These are phyloP conservation scores for Sanderia malayensis DNA, from an alignment of 30 jellyfish, hydroid and myxozoan genomes.

Conservation along the genomic window DNA sequence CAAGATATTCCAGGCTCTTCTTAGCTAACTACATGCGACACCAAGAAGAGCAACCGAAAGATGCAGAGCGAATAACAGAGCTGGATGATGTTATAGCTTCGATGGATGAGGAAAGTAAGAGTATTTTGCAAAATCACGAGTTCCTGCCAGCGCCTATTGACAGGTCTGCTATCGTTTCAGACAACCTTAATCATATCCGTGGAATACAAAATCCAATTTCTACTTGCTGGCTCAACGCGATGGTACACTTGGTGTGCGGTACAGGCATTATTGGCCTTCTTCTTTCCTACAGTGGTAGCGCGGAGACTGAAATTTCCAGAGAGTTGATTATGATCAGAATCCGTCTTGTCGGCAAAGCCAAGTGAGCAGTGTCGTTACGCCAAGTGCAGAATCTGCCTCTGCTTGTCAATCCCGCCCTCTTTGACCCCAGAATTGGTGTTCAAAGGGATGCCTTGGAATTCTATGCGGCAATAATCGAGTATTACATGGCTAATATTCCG, in stretches of 20 bases:
- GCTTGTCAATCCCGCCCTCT: background rate
- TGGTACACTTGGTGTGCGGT: background rate
- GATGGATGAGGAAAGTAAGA: background rate
- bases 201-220: background rate
- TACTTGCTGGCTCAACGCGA: slow-evolving; percentile 8
- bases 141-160: background rate
- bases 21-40: too few species aligned
- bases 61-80: too few species aligned
- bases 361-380: background rate
- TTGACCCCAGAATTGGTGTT: background rate
- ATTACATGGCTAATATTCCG: background rate
- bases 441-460: slow-evolving; percentile 10
- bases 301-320: background rate
- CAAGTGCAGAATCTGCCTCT: background rate
- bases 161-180: background rate
- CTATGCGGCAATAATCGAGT: background rate
- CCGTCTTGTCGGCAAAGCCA: background rate
- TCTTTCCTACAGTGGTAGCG: background rate
- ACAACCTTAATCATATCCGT: background rate
- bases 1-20: too few species aligned
- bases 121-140: background rate
- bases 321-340: background rate
- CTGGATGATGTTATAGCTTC: too few species aligned
- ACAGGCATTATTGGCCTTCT: background rate
- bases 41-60: too few species aligned